phyloP scores from a whole-genome alignment of 2,888 invertebrate species.

The Drosophila limbata region DNA sequence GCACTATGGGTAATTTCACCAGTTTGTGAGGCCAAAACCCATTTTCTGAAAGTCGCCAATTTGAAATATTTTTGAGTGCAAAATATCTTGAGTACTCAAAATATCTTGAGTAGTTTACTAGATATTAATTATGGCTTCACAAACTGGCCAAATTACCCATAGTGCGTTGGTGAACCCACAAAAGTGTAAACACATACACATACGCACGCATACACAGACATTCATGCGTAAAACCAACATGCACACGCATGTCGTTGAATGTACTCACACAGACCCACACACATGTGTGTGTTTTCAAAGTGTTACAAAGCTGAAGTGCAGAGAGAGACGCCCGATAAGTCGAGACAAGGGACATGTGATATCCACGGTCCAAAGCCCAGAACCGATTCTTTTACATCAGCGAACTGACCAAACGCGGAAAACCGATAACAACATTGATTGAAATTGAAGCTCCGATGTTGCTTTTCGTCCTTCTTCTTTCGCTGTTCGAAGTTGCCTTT shows the following conservation, averaged over 20 bases:
- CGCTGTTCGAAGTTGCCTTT: neutral
- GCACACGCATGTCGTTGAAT: constrained; percentile 40
- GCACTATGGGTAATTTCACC: no score
- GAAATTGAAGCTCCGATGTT: neutral
- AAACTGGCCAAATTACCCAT: no score
- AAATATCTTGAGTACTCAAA: no score
- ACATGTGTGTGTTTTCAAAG: constrained; percentile 1
- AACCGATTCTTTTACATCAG: neutral
- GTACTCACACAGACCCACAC: constrained; percentile 4
- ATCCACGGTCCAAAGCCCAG: neutral
- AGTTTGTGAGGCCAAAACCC: no score
- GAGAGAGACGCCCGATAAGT: constrained; percentile 11
- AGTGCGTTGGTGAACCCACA: constrained; percentile 7
- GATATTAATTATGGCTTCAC: no score
- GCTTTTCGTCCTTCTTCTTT: neutral
- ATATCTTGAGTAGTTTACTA: no score
- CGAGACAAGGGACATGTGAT: constrained; percentile 5
- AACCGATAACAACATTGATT: constrained; percentile 7
- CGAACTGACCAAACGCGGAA: constrained; percentile 3
- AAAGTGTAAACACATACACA: constrained; percentile 7
- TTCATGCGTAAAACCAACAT: constrained; percentile 52
- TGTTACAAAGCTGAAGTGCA: constrained; percentile 44
- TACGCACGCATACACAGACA: constrained; percentile 27
- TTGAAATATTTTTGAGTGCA: no score
- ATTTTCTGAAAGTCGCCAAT: no score